Percentiles rank a stretch among this genome's conserved stretches.
These are phyloP conservation scores for Periophthalmus modestus DNA, from an alignment of 2,113 vertebrate species.

Conservation along the genomic window DNA sequence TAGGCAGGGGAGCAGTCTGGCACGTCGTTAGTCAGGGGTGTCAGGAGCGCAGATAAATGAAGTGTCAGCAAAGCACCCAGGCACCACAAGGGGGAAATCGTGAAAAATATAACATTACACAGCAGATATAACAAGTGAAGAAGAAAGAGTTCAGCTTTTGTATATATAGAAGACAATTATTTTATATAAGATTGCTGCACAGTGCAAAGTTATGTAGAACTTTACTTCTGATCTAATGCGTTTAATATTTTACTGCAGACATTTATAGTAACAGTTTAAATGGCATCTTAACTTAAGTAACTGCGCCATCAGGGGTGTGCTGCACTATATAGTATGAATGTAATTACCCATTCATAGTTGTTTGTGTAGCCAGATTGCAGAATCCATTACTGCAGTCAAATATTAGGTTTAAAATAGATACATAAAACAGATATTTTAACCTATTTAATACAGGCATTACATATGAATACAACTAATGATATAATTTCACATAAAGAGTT, in stretches of 20 bases:
- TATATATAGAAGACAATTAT: background rate
- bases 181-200: background rate
- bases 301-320: no score
- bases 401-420: no score
- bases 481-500: background rate
- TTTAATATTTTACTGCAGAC: background rate
- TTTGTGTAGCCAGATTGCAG: no score
- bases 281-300: no score
- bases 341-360: no score
- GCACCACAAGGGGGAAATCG: slow-evolving; percentile 18
- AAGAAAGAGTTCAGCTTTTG: background rate
- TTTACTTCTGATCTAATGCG: background rate
- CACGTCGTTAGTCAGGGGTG: slow-evolving; percentile 69
- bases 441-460: background rate
- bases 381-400: no score
- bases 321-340: no score
- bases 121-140: slow-evolving; percentile 15
- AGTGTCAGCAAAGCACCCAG: slow-evolving; percentile 56
- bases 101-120: slow-evolving; percentile 3
- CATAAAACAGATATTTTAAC: no score
- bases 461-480: background rate
- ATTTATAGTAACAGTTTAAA: background rate
- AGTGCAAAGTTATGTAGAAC: background rate
- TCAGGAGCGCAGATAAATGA: slow-evolving; percentile 66
- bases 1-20: slow-evolving; percentile 63